Evolutionary conservation across 2,797 vertebrate genomes (phyloP).

Genomic region (Eurystomus glaucurus): DNA sequence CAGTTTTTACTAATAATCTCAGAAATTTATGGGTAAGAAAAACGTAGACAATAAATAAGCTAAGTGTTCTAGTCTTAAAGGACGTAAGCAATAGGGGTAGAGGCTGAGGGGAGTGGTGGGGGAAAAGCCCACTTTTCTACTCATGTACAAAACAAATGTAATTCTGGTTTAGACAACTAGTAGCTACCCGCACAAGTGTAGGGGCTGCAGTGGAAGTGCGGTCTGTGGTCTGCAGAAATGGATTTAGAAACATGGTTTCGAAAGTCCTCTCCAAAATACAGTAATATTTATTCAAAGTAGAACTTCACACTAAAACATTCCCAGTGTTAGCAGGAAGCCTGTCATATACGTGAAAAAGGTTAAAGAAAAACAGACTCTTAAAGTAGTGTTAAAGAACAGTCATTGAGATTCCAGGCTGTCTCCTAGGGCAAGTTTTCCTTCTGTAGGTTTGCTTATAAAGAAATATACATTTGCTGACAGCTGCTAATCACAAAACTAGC

Average conservation of each 20-base stretch:
- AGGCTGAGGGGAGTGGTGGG: not conserved
- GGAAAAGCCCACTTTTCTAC: not conserved
- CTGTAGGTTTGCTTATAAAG: not conserved
- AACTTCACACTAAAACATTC: not conserved
- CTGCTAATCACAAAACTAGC: not conserved
- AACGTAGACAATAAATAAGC: not conserved
- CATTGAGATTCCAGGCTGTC: not conserved
- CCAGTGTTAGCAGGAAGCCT: not conserved
- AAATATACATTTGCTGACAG: not conserved
- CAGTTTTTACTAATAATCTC: not conserved
- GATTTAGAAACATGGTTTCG: not conserved
- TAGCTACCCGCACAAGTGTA: not conserved
- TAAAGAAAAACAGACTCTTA: not conserved
- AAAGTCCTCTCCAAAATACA: not conserved
- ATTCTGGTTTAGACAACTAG: not conserved
- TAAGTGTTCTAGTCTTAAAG: not conserved
- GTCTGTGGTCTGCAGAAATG: not conserved
- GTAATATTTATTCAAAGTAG: not conserved
- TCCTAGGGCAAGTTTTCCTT: not conserved
- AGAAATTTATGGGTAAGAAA: not conserved
- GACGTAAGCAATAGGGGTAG: not conserved
- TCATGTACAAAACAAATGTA: not conserved
- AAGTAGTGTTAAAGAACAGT: not conserved
- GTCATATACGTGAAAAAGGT: accelerated
- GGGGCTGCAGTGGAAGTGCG: not conserved